Base-by-base conservation (phyloP, 2,888 invertebrate species). In the Andrena chrysosceles region DNA sequence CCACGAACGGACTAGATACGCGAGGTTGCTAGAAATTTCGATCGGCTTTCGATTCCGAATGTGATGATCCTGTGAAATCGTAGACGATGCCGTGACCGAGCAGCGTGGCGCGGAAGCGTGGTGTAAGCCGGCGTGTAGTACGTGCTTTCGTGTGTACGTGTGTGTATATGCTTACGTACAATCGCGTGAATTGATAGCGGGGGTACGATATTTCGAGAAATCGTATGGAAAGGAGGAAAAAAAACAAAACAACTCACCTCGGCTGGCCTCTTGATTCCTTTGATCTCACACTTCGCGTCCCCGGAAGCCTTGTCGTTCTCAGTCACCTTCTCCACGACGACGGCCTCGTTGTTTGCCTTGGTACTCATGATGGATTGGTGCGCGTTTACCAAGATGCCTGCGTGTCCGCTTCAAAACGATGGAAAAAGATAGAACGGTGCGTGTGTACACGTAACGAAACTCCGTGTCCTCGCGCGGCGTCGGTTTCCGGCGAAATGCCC, bases 191-290 rank as follows among this genome's bases (percentile, higher is more conserved):
- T 56, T 48, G 59, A 67, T 92, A 94, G 8, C 63, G 23, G 56
- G 49, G 66, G 5, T 42, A 29, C 16, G 49, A 62, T 70, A 62
- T 8, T 63, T 73, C 8, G 63, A 66, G 63, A 73, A 60, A 73
- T 73, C 31, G 56, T 54, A 59, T 70, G 42, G 35, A 7, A 78
- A 63, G 54, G 20, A 4, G 33, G 31, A 33, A 67, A 71, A 60
- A 74, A 63, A 79, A 84, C 68, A 31, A 20, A 48, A 69, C 94
- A 93, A 96, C 97, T 96, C 95, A 97, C 97, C 96, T 97, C 97
- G 93, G 97, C 97, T 95, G 97, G 96, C 95, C 97, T 96, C 95
- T 97, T 97, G 94, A 97, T 97, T 95, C 97, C 97, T 95, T 97
- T 97, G 94, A 97, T 95, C 94, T 97, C 97, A 95, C 97, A 96